Conservation (phyloP, 2,888 invertebrate genomes). For the Noctua comes region DNA sequence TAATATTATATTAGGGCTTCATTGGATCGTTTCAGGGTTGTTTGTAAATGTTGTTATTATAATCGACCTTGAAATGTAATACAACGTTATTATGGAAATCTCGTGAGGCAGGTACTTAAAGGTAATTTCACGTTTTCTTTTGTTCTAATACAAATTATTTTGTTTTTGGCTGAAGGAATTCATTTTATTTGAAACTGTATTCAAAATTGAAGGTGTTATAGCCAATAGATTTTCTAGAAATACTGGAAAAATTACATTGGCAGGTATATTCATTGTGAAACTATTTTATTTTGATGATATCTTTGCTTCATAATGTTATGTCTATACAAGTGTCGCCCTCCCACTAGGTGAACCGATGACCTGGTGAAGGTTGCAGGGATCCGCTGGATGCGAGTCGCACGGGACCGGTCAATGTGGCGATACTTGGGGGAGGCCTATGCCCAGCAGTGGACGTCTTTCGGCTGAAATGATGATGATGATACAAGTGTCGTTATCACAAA, state of each 20-base stretch:
- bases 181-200: neutral
- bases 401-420: too few relatives aligned
- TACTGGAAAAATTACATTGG: neutral
- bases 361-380: too few relatives aligned
- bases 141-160: constrained; percentile 15
- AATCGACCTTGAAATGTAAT: constrained; percentile 27
- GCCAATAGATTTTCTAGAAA: neutral
- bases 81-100: constrained; percentile 22
- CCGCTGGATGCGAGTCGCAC: too few relatives aligned
- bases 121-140: constrained; percentile 24
- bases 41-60: constrained; percentile 26
- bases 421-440: too few relatives aligned
- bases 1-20: constrained; percentile 13
- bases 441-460: too few relatives aligned
- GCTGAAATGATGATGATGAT: too few relatives aligned
- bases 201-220: neutral
- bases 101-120: neutral
- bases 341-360: too few relatives aligned
- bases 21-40: constrained; percentile 32
- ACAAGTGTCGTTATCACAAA: neutral
- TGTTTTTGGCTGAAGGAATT: neutral
- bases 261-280: neutral
- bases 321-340: neutral
- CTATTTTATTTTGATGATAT: neutral
- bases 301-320: too few relatives aligned